These are phyloP conservation scores for Dryobotodes eremita DNA, from an alignment of 2,888 invertebrate species.

Conservation along the genomic window DNA sequence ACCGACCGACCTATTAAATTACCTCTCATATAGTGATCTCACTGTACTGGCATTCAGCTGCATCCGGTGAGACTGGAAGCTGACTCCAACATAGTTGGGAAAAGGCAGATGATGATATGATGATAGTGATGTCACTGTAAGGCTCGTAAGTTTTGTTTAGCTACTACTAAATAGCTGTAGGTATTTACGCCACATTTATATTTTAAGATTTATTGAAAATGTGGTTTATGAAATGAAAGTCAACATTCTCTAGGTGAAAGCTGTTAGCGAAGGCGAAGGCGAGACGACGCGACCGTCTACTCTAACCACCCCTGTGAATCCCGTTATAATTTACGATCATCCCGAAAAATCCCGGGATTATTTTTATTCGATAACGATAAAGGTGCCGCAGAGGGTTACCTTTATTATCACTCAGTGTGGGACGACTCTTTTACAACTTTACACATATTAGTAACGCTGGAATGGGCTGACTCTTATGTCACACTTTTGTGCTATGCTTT, in stretches of 20 bases:
- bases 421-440: constrained; percentile 88
- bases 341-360: constrained; percentile 89
- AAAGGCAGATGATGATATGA: background rate
- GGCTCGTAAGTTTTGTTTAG: background rate
- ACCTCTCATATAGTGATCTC: background rate
- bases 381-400: constrained; percentile 89
- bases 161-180: background rate
- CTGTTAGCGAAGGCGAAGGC: constrained; percentile 66
- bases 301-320: constrained; percentile 81
- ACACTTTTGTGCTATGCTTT: constrained; percentile 70
- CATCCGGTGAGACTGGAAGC: background rate
- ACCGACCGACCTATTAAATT: background rate
- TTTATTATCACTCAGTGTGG: constrained; percentile 89
- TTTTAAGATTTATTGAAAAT: constrained; percentile 36
- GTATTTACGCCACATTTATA: background rate
- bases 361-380: constrained; percentile 91
- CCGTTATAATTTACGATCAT: constrained; percentile 90
- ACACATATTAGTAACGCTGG: constrained; percentile 82
- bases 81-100: background rate
- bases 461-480: constrained; percentile 71
- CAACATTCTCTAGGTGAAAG: constrained; percentile 69
- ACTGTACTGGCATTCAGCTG: background rate
- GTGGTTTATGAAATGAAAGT: constrained; percentile 58
- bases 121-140: background rate
- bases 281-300: constrained; percentile 71